Evolutionary conservation across 2,797 vertebrate species (phyloP), one percentile per base, ranked within the genome.

Genomic region (Lepus oiostolus): DNA sequence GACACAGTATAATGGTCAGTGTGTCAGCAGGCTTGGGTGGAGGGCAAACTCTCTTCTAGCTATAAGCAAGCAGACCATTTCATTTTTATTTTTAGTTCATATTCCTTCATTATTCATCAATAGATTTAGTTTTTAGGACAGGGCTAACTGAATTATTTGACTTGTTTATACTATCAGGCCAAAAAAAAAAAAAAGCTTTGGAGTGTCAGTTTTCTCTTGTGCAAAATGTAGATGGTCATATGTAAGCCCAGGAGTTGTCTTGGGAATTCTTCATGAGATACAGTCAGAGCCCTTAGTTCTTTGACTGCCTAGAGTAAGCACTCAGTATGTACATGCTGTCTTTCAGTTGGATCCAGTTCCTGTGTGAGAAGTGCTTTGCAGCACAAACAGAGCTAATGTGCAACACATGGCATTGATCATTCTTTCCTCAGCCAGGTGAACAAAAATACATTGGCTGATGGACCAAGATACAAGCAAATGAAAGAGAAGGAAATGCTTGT

Each of bases 81-180:
- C 24, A 32, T 72, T 90, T 76, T 91, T 71, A 85, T 38, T 83
- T 86, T 87, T 47, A 72, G 22, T 71, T 72, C 63, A 2, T 82
- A 24, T 58, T 90, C 16, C 12, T 75, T 85, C 2, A 32, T 93
- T 89, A 81, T 79, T n/a, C 58, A 58, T 65, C 77, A 67, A 50
- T 75, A 77, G 28, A 67, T n/a, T 52, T 77, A 87, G 14, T 35
- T 83, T 87, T 82, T n/a, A 26, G 47, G 3, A 90, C 68, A 94
- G 91, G 24, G 71, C 14, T 65, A 76, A 30, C 71, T 85, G 16
- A 35, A 32, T 90, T 93, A 38, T 87, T 95, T 75, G 38, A 81
- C 28, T 85, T 87, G 12, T 79, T 95, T 94, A 70, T 85, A 19
- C 65, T 79, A 0, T 77, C 32, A 10, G 21, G 30, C 60, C 38